A percentile compares a stretch with the other conserved stretches of the same genome.
These are phyloP conservation scores for Archivesica marissinica DNA, from an alignment of 1,140 invertebrate species.

Conservation along the genomic window DNA sequence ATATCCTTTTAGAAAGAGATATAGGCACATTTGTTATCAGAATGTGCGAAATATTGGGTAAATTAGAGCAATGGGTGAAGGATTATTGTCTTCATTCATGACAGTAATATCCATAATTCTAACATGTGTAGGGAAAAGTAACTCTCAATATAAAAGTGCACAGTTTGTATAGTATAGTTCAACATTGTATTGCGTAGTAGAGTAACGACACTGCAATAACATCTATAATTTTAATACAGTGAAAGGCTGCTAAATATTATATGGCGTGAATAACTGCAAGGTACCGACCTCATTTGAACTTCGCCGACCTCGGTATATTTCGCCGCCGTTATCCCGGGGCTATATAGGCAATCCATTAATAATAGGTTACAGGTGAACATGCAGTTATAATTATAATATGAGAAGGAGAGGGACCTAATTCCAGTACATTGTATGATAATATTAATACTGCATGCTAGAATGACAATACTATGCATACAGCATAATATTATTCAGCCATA, in stretches of 20 bases:
- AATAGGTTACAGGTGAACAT: background rate
- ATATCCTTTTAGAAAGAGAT: too few species aligned
- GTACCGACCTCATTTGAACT: background rate
- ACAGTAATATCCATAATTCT: too few species aligned
- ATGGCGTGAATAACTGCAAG: background rate
- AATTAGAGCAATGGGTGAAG: too few species aligned
- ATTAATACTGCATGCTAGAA: background rate
- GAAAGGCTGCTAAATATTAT: background rate
- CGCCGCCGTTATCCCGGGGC: background rate
- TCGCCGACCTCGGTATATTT: background rate
- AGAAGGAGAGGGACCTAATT: background rate
- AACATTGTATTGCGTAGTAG: background rate
- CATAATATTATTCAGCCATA: background rate
- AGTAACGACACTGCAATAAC: background rate
- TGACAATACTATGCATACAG: background rate
- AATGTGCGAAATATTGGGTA: too few species aligned
- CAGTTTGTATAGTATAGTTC: background rate
- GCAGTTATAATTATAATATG: background rate
- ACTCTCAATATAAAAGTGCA: background rate
- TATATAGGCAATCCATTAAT: background rate
- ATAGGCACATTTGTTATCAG: too few species aligned
- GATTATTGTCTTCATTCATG: too few species aligned
- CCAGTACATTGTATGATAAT: background rate
- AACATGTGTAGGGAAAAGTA: too few species aligned
- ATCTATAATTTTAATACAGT: background rate